A percentile compares a stretch with the other conserved stretches of the same genome.
Evolutionary conservation across 2,113 vertebrate species (phyloP).

Genomic region (Bombycilla garrulus): DNA sequence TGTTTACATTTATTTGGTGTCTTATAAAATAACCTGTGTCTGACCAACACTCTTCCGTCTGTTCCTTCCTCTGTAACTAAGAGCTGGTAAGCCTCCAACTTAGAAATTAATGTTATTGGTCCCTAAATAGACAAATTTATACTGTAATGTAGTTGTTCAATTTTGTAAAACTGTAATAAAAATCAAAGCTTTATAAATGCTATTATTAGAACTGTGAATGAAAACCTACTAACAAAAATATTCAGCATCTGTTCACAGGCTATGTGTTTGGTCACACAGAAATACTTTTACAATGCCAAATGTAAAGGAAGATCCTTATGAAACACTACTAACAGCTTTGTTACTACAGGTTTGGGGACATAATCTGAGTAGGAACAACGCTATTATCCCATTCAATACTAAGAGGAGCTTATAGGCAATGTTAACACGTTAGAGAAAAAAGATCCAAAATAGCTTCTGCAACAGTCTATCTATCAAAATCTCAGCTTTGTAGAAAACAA

Average conservation of each 20-base stretch:
- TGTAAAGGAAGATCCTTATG: background rate
- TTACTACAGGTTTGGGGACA: background rate
- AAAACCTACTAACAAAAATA: background rate
- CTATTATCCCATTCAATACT: background rate
- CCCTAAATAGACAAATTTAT: background rate
- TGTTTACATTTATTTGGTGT: background rate
- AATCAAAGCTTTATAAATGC: background rate
- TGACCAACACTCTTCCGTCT: background rate
- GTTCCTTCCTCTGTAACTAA: background rate
- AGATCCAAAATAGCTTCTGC: background rate
- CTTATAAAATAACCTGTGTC: background rate
- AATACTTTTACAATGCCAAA: background rate
- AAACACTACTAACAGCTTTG: background rate
- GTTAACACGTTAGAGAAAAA: background rate
- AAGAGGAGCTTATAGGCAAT: background rate
- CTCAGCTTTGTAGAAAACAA: background rate
- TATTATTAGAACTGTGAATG: background rate
- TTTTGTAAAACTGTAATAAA: background rate
- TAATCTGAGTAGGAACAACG: background rate
- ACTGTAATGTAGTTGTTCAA: background rate
- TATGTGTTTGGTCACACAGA: background rate
- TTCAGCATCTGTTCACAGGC: background rate
- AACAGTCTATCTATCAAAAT: background rate
- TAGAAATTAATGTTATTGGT: background rate
- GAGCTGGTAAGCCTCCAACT: background rate